Conservation (phyloP, 2,888 invertebrate genomes). For the Choreutis nemorana region DNA sequence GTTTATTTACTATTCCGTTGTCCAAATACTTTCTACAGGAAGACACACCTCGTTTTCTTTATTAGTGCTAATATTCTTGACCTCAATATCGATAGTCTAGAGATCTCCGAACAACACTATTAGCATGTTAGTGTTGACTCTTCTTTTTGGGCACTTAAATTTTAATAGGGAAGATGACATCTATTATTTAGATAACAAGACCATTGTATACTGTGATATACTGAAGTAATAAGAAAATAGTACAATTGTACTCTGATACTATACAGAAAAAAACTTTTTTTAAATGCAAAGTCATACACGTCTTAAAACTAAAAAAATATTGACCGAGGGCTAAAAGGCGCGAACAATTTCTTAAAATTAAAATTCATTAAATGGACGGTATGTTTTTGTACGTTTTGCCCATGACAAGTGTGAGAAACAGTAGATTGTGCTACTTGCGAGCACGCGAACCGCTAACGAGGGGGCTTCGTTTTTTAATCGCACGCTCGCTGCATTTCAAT, state of each 20-base stretch:
- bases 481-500: background rate
- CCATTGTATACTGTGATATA: no score
- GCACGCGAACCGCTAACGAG: conserved; percentile 16
- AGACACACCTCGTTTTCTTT: conserved; percentile 20
- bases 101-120: background rate
- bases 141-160: background rate
- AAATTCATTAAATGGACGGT: background rate
- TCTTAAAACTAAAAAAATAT: no score
- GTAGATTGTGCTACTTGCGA: conserved; percentile 15
- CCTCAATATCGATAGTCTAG: conserved; percentile 29
- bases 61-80: conserved; percentile 44
- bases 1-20: no score
- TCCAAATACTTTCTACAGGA: conserved; percentile 48
- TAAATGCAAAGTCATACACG: no score
- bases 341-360: no score
- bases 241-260: no score
- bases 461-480: conserved; percentile 6
- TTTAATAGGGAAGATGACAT: no score
- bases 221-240: no score
- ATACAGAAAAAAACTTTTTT: no score
- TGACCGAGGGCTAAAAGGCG: no score
- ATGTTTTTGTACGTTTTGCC: no score
- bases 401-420: conserved; percentile 16
- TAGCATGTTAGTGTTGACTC: background rate
- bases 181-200: no score